phyloP scores from a whole-genome alignment of 1,140 invertebrate genomes.

The Araneus ventricosus region DNA sequence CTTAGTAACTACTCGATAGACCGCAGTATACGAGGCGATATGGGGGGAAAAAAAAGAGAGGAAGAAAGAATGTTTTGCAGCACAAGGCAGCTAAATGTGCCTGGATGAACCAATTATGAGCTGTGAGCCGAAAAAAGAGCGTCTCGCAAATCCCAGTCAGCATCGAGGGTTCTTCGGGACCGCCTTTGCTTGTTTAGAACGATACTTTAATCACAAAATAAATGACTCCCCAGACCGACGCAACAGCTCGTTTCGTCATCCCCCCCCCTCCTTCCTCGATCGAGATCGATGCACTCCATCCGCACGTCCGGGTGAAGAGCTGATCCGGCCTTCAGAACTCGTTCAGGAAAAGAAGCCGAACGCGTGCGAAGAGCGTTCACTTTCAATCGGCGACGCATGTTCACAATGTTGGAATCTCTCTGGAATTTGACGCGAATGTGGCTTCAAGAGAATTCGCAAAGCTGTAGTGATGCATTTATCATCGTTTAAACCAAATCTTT shows the following conservation, averaged over 20 bases:
- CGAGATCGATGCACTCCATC: slow-evolving; percentile 38
- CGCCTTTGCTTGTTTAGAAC: slow-evolving; percentile 21
- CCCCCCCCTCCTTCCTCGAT: neutral
- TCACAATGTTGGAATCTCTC: too few species aligned
- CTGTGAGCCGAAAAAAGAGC: neutral
- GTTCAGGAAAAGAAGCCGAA: neutral
- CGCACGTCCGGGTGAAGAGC: neutral
- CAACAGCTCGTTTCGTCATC: neutral
- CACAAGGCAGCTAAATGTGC: neutral
- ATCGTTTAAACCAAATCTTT: too few species aligned
- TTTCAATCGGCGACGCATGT: neutral
- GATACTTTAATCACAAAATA: slow-evolving; percentile 41
- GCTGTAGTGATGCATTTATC: too few species aligned
- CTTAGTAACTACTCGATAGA: too few species aligned
- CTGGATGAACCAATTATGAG: neutral
- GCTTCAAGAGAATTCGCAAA: too few species aligned
- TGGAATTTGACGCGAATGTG: too few species aligned
- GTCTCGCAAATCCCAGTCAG: neutral
- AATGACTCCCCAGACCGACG: neutral
- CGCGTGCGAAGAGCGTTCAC: neutral
- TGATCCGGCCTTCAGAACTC: neutral
- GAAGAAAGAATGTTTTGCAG: too few species aligned
- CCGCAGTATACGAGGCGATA: neutral
- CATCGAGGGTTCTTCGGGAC: neutral
- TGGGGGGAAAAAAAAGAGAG: too few species aligned